These are phyloP conservation scores for Amiota minor DNA, from an alignment of 2,888 invertebrate species.

Conservation along the genomic window DNA sequence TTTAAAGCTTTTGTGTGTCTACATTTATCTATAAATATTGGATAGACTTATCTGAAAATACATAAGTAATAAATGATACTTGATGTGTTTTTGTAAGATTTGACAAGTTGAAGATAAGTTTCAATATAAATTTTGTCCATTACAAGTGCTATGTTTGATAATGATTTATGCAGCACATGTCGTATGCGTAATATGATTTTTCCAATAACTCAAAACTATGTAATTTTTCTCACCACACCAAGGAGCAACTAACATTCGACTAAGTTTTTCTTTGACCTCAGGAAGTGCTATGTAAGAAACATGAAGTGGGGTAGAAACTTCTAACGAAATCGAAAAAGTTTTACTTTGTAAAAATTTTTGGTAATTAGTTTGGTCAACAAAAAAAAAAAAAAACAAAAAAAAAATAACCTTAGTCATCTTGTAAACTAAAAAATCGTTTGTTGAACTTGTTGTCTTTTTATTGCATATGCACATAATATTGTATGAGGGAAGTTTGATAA, in stretches of 20 bases:
- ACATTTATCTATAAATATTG: too few relatives aligned
- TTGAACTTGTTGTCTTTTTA: too few relatives aligned
- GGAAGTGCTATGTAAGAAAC: too few relatives aligned
- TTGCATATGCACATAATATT: too few relatives aligned
- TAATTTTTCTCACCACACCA: not conserved
- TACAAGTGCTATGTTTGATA: too few relatives aligned
- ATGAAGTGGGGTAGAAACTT: not conserved
- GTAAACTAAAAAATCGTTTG: conserved; percentile 2
- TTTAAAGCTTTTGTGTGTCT: too few relatives aligned
- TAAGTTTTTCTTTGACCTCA: not conserved
- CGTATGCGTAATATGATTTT: not conserved
- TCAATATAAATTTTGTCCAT: too few relatives aligned
- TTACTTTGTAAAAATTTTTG: not conserved
- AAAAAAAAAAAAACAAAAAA: not conserved
- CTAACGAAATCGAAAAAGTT: conserved; percentile 15
- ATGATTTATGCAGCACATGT: not conserved
- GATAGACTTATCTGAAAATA: too few relatives aligned
- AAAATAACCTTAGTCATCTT: not conserved
- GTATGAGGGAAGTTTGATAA: too few relatives aligned
- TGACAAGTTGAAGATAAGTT: too few relatives aligned
- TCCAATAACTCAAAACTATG: not conserved
- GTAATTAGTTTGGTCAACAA: conserved; percentile 6
- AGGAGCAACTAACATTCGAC: not conserved
- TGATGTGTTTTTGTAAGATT: too few relatives aligned
- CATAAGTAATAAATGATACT: too few relatives aligned